Percentiles rank a stretch among this genome's conserved stretches.
Evolutionary conservation across 2,797 vertebrate species (phyloP).

Genomic region (Lepus oiostolus): DNA sequence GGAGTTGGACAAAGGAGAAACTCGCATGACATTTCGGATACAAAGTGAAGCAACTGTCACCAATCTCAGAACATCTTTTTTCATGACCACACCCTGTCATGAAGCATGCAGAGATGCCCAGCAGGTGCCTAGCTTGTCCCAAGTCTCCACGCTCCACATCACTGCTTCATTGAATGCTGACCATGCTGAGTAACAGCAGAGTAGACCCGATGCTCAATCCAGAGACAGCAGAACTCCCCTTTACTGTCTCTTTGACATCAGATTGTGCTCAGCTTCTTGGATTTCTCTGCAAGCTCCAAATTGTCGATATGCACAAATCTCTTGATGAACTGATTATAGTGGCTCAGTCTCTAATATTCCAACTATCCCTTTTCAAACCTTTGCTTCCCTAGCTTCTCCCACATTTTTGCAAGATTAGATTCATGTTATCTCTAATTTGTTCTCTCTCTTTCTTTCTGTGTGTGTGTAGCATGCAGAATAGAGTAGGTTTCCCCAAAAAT

Average conservation of each 20-base stretch:
- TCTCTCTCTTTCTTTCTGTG: too few relatives aligned
- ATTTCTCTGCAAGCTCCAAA: neutral
- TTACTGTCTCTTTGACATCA: neutral
- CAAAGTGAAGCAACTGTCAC: neutral
- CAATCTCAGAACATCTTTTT: neutral
- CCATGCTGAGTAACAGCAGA: neutral
- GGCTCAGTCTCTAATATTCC: neutral
- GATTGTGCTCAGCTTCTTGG: neutral
- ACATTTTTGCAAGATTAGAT: neutral
- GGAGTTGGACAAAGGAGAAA: neutral
- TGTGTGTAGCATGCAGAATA: neutral
- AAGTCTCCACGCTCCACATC: neutral
- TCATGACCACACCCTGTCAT: neutral
- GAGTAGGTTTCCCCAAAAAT: neutral
- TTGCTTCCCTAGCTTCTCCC: neutral
- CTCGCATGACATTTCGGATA: neutral
- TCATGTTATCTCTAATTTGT: neutral
- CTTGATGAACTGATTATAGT: neutral
- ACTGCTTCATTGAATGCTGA: neutral
- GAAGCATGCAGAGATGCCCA: neutral
- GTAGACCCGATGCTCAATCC: neutral
- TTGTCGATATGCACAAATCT: neutral
- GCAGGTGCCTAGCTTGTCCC: neutral
- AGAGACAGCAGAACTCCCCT: neutral
- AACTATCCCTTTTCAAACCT: neutral